A percentile compares a stretch with the other conserved stretches of the same genome.
Evolutionary conservation across 2,888 invertebrate species (phyloP).

Genomic region (Chydorus sphaericus): DNA sequence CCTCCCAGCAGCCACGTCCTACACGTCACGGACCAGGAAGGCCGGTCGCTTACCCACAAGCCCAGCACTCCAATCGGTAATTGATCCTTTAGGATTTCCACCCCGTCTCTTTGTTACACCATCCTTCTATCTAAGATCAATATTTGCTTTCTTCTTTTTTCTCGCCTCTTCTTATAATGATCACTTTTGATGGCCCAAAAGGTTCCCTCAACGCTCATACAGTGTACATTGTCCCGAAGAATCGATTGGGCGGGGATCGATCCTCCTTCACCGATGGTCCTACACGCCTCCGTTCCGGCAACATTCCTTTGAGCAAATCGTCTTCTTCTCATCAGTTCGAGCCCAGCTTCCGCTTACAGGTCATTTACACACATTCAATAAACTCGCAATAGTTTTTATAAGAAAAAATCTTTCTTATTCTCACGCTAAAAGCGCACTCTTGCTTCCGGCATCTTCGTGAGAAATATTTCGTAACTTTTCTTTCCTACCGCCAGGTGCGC

Average conservation of each 20-base stretch:
- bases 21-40: constrained; percentile 43
- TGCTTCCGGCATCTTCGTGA: neutral
- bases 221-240: constrained; percentile 36
- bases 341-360: constrained; percentile 40
- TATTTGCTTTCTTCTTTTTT: neutral
- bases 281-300: constrained; percentile 19
- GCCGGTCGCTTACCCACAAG: constrained; percentile 42
- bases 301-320: constrained; percentile 23
- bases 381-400: neutral
- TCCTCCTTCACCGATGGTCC: constrained; percentile 17
- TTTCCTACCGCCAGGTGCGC: constrained; percentile 39
- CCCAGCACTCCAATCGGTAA: constrained; percentile 57
- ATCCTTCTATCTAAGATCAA: neutral
- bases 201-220: constrained; percentile 34
- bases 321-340: constrained; percentile 41
- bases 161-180: neutral
- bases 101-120: neutral
- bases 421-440: neutral
- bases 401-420: neutral
- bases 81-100: neutral
- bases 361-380: constrained; percentile 18
- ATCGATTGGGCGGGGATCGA: constrained; percentile 20
- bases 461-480: neutral
- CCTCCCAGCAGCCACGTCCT: constrained; percentile 49
- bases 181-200: constrained; percentile 15